phyloP scores from a whole-genome alignment of 1,140 invertebrate genomes.

The Sesamia nonagrioides region DNA sequence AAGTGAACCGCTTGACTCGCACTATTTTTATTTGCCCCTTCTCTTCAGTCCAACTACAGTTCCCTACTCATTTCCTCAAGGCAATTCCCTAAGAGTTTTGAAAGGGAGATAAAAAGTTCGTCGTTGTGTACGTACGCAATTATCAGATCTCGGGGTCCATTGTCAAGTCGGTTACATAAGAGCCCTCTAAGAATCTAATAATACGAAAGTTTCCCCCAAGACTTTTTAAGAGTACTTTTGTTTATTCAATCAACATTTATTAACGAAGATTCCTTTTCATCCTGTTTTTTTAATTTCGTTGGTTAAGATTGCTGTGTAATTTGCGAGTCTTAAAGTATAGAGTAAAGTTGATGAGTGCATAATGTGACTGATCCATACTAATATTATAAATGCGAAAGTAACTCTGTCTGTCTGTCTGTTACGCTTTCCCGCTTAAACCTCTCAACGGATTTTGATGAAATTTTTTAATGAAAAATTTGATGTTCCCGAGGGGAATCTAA shows the following conservation, averaged over 20 bases:
- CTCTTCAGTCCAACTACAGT: constrained; percentile 5
- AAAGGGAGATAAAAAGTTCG: constrained; percentile 5
- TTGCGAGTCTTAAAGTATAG: not conserved
- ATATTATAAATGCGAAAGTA: too few relatives aligned
- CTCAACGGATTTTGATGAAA: too few relatives aligned
- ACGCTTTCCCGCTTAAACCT: too few relatives aligned
- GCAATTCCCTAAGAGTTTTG: constrained; percentile 32
- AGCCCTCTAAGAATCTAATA: constrained; percentile 42
- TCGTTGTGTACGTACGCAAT: constrained; percentile 38
- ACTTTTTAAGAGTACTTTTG: constrained; percentile 9
- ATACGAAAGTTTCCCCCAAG: constrained; percentile 12
- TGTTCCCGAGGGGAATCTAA: too few relatives aligned
- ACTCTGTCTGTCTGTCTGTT: too few relatives aligned
- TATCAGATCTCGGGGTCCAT: constrained; percentile 36
- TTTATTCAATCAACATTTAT: constrained; percentile 34
- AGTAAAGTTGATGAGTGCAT: too few relatives aligned
- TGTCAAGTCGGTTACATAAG: constrained; percentile 40
- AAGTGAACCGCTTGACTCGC: not conserved
- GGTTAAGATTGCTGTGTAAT: not conserved
- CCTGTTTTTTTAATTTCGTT: not conserved
- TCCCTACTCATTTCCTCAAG: not conserved
- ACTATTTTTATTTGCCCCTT: not conserved
- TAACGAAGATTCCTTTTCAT: not conserved
- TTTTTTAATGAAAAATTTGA: too few relatives aligned
- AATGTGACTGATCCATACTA: too few relatives aligned